Evolutionary conservation across 2,888 invertebrate genomes (phyloP).

Genomic region (Mythimna impura): DNA sequence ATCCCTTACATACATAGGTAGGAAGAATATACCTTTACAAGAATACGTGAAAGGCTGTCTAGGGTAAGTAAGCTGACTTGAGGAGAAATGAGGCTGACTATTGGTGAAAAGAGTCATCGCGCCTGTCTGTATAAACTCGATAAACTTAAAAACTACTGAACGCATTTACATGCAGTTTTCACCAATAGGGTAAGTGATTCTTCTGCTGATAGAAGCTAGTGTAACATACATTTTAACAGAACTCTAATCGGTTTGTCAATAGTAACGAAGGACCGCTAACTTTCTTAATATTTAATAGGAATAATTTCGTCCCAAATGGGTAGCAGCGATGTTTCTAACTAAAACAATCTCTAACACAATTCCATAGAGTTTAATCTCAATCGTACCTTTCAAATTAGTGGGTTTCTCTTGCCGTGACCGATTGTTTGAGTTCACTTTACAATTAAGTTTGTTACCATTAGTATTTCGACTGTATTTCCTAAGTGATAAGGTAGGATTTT

Average conservation of each 20-base stretch:
- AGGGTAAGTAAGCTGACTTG: too few species aligned
- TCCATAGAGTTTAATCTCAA: constrained; percentile 29
- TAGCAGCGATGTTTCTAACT: not conserved
- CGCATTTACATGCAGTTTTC: too few species aligned
- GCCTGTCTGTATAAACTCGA: too few species aligned
- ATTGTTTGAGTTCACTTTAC: constrained; percentile 42
- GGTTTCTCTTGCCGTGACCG: constrained; percentile 47
- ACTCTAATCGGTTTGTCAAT: not conserved
- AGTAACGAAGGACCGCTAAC: not conserved
- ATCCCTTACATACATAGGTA: too few species aligned
- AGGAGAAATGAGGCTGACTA: too few species aligned
- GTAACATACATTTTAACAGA: not conserved
- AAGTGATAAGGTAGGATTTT: constrained; percentile 16
- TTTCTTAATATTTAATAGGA: constrained; percentile 25
- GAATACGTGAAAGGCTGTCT: too few species aligned
- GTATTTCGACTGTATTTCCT: constrained; percentile 13
- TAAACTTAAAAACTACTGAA: too few species aligned
- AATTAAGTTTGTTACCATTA: not conserved
- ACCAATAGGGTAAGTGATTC: too few species aligned
- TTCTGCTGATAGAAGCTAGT: too few species aligned
- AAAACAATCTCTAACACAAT: constrained; percentile 16
- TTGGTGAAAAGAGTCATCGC: too few species aligned
- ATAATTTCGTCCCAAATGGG: constrained; percentile 13
- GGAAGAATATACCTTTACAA: too few species aligned
- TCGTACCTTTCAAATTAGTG: constrained; percentile 4